A percentile compares a stretch with the other conserved stretches of the same genome.
phyloP scores from a whole-genome alignment of 2,113 vertebrate genomes.

The Todiramphus saurophagus region DNA sequence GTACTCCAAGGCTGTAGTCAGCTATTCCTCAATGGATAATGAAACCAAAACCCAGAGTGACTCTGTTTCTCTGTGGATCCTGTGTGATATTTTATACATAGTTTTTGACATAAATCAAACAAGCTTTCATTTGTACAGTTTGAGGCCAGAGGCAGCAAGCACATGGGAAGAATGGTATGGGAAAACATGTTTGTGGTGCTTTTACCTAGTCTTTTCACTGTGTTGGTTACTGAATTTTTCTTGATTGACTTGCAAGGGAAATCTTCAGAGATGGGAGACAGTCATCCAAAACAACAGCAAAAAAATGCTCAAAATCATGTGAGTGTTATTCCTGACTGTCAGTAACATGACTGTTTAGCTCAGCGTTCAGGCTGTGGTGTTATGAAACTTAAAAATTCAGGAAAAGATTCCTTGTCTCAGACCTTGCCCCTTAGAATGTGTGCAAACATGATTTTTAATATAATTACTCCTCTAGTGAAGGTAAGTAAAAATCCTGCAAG shows the following conservation, averaged over 20 bases:
- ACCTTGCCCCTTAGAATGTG: neutral
- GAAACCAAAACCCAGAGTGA: slow-evolving; percentile 55
- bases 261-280: slow-evolving; percentile 17
- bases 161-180: neutral
- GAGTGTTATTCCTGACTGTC: slow-evolving; percentile 5
- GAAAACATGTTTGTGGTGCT: neutral
- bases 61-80: slow-evolving; percentile 51
- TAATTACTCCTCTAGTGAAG: neutral
- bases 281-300: slow-evolving; percentile 11
- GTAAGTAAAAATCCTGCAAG: neutral
- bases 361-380: neutral
- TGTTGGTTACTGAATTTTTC: slow-evolving; percentile 11
- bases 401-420: neutral
- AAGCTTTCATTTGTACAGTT: slow-evolving; percentile 60
- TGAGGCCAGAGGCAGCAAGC: slow-evolving; percentile 48
- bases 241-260: slow-evolving; percentile 37
- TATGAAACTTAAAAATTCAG: neutral
- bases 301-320: neutral
- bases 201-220: slow-evolving; percentile 38
- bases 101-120: slow-evolving; percentile 66
- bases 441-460: neutral
- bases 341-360: neutral
- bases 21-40: slow-evolving; percentile 59
- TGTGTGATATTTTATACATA: slow-evolving; percentile 66
- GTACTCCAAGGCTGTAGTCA: slow-evolving; percentile 58